Evolutionary conservation across 2,888 invertebrate genomes (phyloP).

Genomic region (Dinocampus coccinellae): DNA sequence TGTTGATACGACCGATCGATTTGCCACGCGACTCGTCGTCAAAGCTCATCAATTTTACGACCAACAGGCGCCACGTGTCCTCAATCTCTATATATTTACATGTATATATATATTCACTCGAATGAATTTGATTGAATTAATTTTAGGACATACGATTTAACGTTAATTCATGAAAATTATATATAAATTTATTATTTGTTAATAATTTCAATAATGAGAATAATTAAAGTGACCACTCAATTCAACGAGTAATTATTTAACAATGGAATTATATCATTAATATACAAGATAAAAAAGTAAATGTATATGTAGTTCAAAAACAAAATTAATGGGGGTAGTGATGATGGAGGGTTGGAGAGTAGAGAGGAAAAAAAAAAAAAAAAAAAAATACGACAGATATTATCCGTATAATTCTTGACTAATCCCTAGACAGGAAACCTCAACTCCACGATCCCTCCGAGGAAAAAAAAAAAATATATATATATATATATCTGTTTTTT

Average conservation of each 20-base stretch:
- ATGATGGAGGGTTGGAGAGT: not conserved
- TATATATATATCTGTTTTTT: not conserved
- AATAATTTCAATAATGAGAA: constrained; percentile 4
- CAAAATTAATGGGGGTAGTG: no score
- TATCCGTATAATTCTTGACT: constrained; percentile 12
- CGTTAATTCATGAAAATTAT: not conserved
- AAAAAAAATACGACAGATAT: not conserved
- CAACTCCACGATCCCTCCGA: not conserved
- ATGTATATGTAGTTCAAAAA: no score
- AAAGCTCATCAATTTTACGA: constrained; percentile 29
- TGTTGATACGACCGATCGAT: constrained; percentile 36
- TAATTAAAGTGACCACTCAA: constrained; percentile 23
- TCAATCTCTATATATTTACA: not conserved
- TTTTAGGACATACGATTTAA: not conserved
- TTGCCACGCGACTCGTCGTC: constrained; percentile 28
- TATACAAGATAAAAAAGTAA: not conserved
- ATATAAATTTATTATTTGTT: not conserved
- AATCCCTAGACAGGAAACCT: constrained; percentile 16
- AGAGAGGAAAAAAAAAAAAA: not conserved
- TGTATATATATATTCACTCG: not conserved
- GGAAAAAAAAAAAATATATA: not conserved
- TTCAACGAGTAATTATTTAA: not conserved
- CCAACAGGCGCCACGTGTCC: constrained; percentile 22
- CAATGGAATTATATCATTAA: constrained; percentile 5
- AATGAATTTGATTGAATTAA: not conserved